Evolutionary conservation across 2,888 invertebrate species (phyloP), one percentile per base, ranked within the genome.

Genomic region (Ariolimax columbianus): DNA sequence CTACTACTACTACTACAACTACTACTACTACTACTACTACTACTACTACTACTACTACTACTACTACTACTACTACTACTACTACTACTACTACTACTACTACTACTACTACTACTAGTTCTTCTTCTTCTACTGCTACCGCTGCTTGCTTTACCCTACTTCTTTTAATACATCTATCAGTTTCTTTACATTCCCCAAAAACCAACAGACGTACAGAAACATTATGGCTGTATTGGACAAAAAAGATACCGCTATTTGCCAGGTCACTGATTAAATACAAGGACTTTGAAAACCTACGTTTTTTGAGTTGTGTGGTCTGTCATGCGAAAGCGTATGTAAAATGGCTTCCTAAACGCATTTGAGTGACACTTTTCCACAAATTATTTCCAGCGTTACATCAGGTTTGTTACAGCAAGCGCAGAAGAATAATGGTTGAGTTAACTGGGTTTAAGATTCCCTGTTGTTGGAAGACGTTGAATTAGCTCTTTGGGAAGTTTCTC

Each of bases 1-100:
- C 40, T 66, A 79, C 40, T 66, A 79, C 40, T 66, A 79, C 66
- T 66, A 79, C 79, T 66, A 79, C 66, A 38, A 66, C 66, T 66
- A 79, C 40, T 66, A 79, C 79, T 66, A 55, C 33, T 55, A 77
- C 55, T 55, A 77, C 55, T 55, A 77, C 26, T 55, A 77, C 30
- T 55, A 77, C 55, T 55, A 77, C 33, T 30, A 77, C 55, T 55
- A 55, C 55, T 55, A 55, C 77, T 55, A 77, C 55, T 55, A 77
- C 33, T 55, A 77, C 77, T 55, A 77, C 33, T 55, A 77, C 33
- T 26, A 77, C 30, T 30, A 77, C 77, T 55, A 55, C 55, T 55
- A 55, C 77, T 77, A 77, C 77, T 77, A 77, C 33, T 55, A 77
- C 55, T 33, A 55, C 33, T 33, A 77, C 33, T 14, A 77, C 55